Evolutionary conservation across 2,888 invertebrate genomes (phyloP).

Genomic region (Apodemia mormo): DNA sequence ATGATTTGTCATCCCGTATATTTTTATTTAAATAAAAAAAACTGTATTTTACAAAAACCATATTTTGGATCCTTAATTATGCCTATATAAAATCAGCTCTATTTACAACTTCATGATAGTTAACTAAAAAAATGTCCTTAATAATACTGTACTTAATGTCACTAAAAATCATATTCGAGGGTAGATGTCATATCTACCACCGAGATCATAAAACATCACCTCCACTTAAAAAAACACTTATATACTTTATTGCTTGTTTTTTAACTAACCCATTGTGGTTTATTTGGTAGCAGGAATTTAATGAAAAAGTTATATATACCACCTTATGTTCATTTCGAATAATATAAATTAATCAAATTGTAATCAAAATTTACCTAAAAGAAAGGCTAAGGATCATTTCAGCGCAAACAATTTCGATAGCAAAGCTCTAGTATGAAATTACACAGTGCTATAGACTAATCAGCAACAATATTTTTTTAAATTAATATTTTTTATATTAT

Average conservation of each 20-base stretch:
- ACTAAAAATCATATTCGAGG: slow-evolving; percentile 3
- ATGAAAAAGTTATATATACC: no score
- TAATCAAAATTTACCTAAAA: no score
- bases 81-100: not conserved
- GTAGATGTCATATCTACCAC: not conserved
- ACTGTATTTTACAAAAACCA: not conserved
- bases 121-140: not conserved
- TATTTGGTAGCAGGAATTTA: no score
- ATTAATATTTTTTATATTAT: no score
- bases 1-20: not conserved
- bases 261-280: not conserved
- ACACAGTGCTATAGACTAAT: no score
- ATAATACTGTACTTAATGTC: slow-evolving; percentile 12
- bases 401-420: no score
- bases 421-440: no score
- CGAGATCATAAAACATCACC: not conserved
- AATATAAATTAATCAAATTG: no score
- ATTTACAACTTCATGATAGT: not conserved
- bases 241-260: not conserved
- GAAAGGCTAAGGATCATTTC: no score
- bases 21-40: not conserved
- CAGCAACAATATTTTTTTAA: no score
- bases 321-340: no score
- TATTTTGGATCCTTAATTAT: not conserved
- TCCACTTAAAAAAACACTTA: not conserved